Conservation (phyloP, 2,113 vertebrate genomes). For the Junco hyemalis region DNA sequence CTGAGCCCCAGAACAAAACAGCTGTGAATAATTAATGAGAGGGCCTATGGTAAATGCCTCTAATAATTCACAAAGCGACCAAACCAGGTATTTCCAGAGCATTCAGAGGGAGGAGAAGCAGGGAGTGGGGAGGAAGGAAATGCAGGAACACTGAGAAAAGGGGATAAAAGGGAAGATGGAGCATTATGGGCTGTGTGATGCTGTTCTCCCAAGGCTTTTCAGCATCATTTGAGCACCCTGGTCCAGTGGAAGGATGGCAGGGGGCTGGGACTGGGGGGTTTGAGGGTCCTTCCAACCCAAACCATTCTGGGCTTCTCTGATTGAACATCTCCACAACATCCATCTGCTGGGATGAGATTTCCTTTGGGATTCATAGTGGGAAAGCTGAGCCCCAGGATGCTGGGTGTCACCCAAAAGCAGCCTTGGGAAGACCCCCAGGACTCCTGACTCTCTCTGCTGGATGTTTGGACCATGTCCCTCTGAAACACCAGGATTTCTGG, state of each 20-base stretch:
- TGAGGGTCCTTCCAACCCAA: not conserved
- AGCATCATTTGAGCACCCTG: not conserved
- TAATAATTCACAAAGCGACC: conserved; percentile 67
- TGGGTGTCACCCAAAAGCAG: not conserved
- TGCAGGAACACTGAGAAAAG: accelerated
- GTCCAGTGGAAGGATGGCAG: not conserved
- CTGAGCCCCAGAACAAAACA: conserved; percentile 73
- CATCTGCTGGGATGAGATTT: not conserved
- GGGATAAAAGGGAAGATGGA: not conserved
- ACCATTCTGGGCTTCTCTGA: not conserved
- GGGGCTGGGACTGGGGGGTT: not conserved
- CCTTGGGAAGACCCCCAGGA: not conserved
- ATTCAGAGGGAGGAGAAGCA: not conserved
- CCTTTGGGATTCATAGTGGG: not conserved
- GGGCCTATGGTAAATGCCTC: conserved; percentile 69
- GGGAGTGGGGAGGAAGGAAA: not conserved
- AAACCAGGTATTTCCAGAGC: conserved; percentile 60
- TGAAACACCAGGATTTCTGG: not conserved
- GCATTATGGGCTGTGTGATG: not conserved
- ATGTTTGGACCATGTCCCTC: not conserved
- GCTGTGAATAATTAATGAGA: conserved; percentile 72
- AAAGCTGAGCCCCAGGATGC: not conserved
- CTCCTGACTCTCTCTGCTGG: not conserved
- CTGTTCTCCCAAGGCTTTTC: not conserved
- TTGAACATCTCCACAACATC: accelerated